Base-by-base conservation (phyloP, 2,888 invertebrate genomes). In the Oscheius myriophilus region DNA sequence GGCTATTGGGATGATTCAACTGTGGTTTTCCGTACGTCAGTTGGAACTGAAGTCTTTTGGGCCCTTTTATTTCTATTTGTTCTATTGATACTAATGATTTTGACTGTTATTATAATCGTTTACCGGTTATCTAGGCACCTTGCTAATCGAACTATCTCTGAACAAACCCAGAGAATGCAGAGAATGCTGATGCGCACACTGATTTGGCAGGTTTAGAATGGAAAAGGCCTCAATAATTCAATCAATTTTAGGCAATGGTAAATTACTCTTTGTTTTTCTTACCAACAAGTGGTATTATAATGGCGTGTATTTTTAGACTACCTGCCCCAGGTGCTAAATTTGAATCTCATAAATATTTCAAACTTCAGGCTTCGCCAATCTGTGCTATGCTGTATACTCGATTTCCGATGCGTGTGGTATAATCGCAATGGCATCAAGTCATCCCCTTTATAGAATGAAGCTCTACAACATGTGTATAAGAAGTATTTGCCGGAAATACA, bases 11-110 rank as follows among this genome's bases (percentile, higher is more conserved):
- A 45, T 18, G 18, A 46, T 9, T 26, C 46, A 18, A 61, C 61
- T 6, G 61, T 61, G 14, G 49, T 61, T 21, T 61, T 61, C 33
- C 61, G 49, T 25, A 58, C 58, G 1, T 41, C 58, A 0, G 43
- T 58, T 23, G 61, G 49, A 16, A 61, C 61, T 11, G 61, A 61
- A 61, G 39, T 61, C 9, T 61, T 61, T 26, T 46, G 46, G 49
- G 61, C 61, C 4, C 16, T 61, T 26, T 23, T 49, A 33, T 46
- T 61, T 21, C 26, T 61, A 21, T 45, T 61, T n/a, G 11, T 61
- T 33, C 25, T 61, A 18, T 12, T 61, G 46, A 49, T 61, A 2
- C 4, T 61, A 26, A 61, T 61, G 61, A 33, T 61, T 18, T 9
- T 14, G 6, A 49, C 61, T 21, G 49, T 61, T n/a, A 18, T 39